Conservation (phyloP, 2,888 invertebrate species). For the Disparrhopalites patrizii region DNA sequence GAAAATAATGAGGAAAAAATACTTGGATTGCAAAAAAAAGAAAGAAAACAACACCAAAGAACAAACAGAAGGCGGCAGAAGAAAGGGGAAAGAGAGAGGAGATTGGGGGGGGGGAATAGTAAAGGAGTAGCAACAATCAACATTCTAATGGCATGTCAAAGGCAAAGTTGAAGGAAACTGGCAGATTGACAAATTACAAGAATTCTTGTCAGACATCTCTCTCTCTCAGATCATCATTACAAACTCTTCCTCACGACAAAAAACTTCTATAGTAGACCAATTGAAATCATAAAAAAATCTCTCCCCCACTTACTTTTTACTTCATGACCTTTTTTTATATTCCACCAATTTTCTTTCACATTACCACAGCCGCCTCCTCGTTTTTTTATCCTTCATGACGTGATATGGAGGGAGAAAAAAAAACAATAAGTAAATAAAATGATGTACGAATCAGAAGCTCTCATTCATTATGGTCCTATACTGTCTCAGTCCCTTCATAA, state of each 20-base stretch:
- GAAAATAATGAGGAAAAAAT: neutral
- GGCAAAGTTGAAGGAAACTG: conserved; percentile 16
- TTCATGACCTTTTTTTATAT: too few relatives aligned
- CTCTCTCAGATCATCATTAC: conserved; percentile 26
- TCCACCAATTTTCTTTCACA: neutral
- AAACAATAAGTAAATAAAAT: too few relatives aligned
- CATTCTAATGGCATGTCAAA: conserved; percentile 27
- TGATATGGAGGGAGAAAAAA: too few relatives aligned
- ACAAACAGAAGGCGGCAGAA: neutral
- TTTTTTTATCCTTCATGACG: too few relatives aligned
- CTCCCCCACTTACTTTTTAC: too few relatives aligned
- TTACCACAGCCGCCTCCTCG: neutral
- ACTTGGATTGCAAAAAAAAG: too few relatives aligned
- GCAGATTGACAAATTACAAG: conserved; percentile 35
- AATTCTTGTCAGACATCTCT: conserved; percentile 32
- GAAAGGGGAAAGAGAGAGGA: neutral
- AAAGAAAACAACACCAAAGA: neutral
- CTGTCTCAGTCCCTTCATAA: neutral
- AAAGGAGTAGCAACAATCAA: conserved; percentile 26
- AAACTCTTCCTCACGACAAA: neutral
- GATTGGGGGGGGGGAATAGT: too few relatives aligned
- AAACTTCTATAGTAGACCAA: conserved; percentile 2
- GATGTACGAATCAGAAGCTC: too few relatives aligned
- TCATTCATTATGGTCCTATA: too few relatives aligned
- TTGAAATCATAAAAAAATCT: conserved; percentile 20